Evolutionary conservation across 2,797 vertebrate species (phyloP), one percentile per base, ranked within the genome.

Genomic region (Nannoperca australis): DNA sequence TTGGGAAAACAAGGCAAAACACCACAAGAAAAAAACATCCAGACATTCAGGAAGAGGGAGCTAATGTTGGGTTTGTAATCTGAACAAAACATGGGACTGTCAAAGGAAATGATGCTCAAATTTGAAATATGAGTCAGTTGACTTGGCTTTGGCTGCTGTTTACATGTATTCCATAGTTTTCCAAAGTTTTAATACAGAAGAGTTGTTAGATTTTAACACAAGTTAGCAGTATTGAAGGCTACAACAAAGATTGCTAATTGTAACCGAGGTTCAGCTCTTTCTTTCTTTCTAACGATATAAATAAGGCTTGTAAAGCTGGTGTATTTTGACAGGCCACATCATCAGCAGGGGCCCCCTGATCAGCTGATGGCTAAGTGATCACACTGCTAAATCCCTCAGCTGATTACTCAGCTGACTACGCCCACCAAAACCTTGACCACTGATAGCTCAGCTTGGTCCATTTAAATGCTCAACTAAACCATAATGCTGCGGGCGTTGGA

Each of bases 361-460:
- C 67, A 73, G 74, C 70, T 80, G 65, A 80, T 6, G 0, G 24
- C 11, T 20, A n/a, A 13, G 27, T 56, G 34, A 58, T 54, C 32
- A 10, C 20, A 54, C 38, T 10, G 1, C 62, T 71, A 49, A 74
- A 61, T 58, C 51, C 44, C n/a, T 66, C 73, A 65, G 58, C 20
- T 82, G 78, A 79, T 34, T 20, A 8, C 8, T 72, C 30, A 70
- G 54, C 51, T 74, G 51, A 77, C 70, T 30, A 4, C 8, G 2
- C 9, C 32, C 6, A 1, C n/a, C 15, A 66, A 79, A 78, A 74
- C 44, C 9, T n/a, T 58, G 34, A 14, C 3, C 5, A 1, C 38
- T 40, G 20, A 47, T 54, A 70, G 51, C 18, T 44, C n/a, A 17
- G 30, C 32, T 68, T 32, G 9, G 15, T 70, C 13, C 13, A 3